phyloP scores from a whole-genome alignment of 2,113 vertebrate genomes.

The Salvelinus namaycush region DNA sequence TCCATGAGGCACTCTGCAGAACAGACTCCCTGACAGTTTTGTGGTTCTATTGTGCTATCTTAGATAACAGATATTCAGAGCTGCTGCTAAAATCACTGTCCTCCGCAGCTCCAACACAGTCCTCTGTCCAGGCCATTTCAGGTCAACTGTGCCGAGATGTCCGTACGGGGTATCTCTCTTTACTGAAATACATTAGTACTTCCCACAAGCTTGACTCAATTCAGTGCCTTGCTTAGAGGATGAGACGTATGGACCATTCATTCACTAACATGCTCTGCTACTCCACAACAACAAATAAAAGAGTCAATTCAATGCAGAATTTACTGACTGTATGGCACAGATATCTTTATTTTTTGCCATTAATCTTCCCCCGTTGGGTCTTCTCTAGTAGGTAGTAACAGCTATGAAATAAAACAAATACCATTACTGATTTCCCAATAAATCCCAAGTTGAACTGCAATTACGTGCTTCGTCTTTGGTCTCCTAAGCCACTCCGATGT shows the following conservation, averaged over 20 bases:
- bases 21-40: neutral
- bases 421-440: neutral
- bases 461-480: neutral
- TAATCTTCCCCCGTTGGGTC: neutral
- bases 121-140: neutral
- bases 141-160: neutral
- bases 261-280: neutral
- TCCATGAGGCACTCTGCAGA: constrained; percentile 4
- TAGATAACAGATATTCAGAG: neutral
- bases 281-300: too few relatives aligned
- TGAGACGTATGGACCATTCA: neutral
- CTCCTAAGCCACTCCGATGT: constrained; percentile 6
- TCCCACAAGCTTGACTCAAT: neutral
- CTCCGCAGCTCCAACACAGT: too few relatives aligned
- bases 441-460: neutral
- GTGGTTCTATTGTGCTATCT: neutral
- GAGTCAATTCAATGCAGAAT: too few relatives aligned
- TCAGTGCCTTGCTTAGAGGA: neutral
- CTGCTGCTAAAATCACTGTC: neutral
- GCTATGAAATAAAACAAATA: neutral
- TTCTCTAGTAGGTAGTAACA: neutral
- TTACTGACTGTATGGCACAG: too few relatives aligned
- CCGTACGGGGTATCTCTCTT: neutral
- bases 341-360: neutral
- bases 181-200: neutral